phyloP scores from a whole-genome alignment of 2,113 vertebrate species.

The Cyanoliseus patagonus region DNA sequence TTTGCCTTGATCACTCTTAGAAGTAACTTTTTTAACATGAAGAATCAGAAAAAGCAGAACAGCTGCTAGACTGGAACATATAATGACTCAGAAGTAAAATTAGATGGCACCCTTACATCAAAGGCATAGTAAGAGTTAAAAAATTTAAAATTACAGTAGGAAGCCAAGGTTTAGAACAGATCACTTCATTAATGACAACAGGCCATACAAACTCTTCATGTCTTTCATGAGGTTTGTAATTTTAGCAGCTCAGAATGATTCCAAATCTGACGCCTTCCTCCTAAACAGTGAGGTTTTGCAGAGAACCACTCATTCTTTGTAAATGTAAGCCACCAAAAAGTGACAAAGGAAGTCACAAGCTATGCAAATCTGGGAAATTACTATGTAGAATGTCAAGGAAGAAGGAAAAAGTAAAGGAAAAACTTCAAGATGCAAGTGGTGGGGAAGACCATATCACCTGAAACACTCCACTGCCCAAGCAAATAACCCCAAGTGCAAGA shows the following conservation, averaged over 20 bases:
- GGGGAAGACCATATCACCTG: not conserved
- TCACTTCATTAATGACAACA: not conserved
- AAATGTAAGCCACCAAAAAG: not conserved
- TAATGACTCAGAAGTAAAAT: not conserved
- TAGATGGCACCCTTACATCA: not conserved
- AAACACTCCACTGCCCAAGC: not conserved
- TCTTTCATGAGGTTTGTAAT: not conserved
- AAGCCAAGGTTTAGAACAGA: not conserved
- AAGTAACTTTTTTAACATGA: not conserved
- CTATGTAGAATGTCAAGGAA: not conserved
- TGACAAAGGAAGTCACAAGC: conserved; percentile 23
- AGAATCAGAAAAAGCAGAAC: not conserved
- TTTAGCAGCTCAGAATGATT: not conserved
- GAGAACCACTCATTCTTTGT: not conserved
- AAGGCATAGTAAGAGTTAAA: not conserved
- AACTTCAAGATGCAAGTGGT: not conserved
- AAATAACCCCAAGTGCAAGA: not conserved
- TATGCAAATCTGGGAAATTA: not conserved
- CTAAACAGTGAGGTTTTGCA: not conserved
- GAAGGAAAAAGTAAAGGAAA: not conserved
- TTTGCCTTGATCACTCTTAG: not conserved
- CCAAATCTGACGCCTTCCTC: not conserved
- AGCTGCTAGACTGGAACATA: not conserved
- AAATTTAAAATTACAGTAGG: not conserved
- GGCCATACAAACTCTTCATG: not conserved